phyloP scores from a whole-genome alignment of 1,140 invertebrate species.

The Octopus sinensis region DNA sequence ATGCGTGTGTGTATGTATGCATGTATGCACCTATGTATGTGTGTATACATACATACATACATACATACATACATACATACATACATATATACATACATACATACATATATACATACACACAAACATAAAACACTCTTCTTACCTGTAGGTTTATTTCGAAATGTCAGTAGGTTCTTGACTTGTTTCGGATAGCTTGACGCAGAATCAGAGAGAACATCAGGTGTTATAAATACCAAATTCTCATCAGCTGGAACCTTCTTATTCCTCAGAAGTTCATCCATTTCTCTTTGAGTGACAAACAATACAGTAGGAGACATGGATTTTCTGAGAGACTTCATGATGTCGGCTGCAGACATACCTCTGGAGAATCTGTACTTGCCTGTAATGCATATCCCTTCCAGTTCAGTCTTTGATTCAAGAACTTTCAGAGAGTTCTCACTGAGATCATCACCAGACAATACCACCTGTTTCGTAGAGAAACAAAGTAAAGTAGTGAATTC shows the following conservation, averaged over 20 bases:
- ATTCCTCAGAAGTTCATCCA: background rate
- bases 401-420: constrained; percentile 29
- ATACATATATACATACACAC: background rate
- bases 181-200: background rate
- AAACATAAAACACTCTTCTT: background rate
- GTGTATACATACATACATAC: background rate
- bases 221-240: constrained; percentile 35
- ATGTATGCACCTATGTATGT: too few relatives aligned
- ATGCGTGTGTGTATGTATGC: too few relatives aligned
- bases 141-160: constrained; percentile 31
- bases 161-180: constrained; percentile 33
- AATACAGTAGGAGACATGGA: background rate
- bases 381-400: constrained; percentile 44
- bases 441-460: constrained; percentile 35
- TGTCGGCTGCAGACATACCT: constrained; percentile 14
- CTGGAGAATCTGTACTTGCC: constrained; percentile 25
- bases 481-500: background rate
- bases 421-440: constrained; percentile 32
- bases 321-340: constrained; percentile 22
- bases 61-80: background rate
- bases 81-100: background rate
- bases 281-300: constrained; percentile 1
- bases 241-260: background rate
- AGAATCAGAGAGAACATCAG: constrained; percentile 33
- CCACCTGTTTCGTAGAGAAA: constrained; percentile 23